Base-by-base conservation (phyloP, 1,140 invertebrate genomes). In the Drosophila subobscura region DNA sequence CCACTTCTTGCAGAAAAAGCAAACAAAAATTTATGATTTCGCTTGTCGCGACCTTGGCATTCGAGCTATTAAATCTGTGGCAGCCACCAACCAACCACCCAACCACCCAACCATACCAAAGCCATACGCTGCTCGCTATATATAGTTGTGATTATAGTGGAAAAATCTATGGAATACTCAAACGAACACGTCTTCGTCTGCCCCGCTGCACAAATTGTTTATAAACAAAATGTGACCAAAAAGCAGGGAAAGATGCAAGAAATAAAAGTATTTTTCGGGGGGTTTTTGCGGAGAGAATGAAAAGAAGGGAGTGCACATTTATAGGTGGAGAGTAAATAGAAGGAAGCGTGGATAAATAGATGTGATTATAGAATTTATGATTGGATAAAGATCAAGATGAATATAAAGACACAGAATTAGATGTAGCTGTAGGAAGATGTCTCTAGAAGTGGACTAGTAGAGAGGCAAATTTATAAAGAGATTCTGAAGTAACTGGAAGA, bases 11-110 rank as follows among this genome's bases (percentile, higher is more conserved):
- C 4, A 42, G 33, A 70, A 54, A 61, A 72, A 27, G 51, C 25
- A 23, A 33, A 14, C 23, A 6, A 54, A 64, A 63, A 73, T 73
- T 73, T 65, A 73, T 72, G 57, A 37, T 44, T 16, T 16, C 47
- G 27, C 29, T 52, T 51, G 27, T 25, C 61, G 49, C n/a, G 73
- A 80, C 78, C 78, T 80, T 80, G 73, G 61, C 67, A 77, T 80
- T 80, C 23, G 33, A 71, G 77, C 56, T 46, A 64, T 76, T 65
- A 75, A 79, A 60, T 57, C 65, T 59, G 46, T 44, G 20, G 47
- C 16, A 50, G 16, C 16, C 72, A 60, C 33, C 14, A 41, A 10
- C 16, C 16, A 20, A 20, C 16, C 16, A 20, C 1, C 16, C 16
- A 20, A 20, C 16, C 16, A 20, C 16, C 16, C 16, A 20, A 20